These are phyloP conservation scores for Trichogramma dendrolimi DNA, from an alignment of 2,888 invertebrate species.

Conservation along the genomic window DNA sequence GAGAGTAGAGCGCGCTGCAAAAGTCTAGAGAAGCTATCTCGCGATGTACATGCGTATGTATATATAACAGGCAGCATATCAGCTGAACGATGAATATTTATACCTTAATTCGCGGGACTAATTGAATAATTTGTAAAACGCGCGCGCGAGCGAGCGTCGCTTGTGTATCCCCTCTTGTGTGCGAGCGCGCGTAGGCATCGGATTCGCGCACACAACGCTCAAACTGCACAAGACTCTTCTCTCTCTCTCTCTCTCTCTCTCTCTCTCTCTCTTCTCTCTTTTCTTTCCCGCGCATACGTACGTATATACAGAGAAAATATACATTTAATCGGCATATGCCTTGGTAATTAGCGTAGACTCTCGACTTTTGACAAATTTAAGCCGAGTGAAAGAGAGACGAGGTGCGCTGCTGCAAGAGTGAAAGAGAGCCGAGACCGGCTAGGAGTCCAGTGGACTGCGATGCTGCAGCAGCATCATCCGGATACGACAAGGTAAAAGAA, in stretches of 20 bases:
- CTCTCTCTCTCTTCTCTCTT: slow-evolving; percentile 35
- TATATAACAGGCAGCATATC: slow-evolving; percentile 34
- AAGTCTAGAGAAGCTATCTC: not conserved
- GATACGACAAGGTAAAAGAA: slow-evolving; percentile 9
- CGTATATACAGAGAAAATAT: no score
- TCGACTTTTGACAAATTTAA: slow-evolving; percentile 21
- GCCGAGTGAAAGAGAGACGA: not conserved
- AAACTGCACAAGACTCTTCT: not conserved
- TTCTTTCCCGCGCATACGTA: slow-evolving; percentile 34
- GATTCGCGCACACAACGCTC: not conserved
- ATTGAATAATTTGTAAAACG: slow-evolving; percentile 54
- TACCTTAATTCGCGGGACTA: slow-evolving; percentile 53
- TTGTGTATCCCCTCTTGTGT: slow-evolving; percentile 15
- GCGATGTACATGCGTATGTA: slow-evolving; percentile 13
- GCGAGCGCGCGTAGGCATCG: no score
- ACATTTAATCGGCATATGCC: slow-evolving; percentile 14
- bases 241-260: slow-evolving; percentile 11
- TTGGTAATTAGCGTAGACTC: slow-evolving; percentile 18
- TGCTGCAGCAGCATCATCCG: slow-evolving; percentile 7
- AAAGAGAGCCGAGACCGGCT: slow-evolving; percentile 1
- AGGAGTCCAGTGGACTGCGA: slow-evolving; percentile 15
- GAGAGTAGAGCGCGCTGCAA: slow-evolving; percentile 18
- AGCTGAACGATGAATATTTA: slow-evolving; percentile 50
- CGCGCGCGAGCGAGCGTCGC: slow-evolving; percentile 33
- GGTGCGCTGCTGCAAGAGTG: not conserved